A percentile compares a stretch with the other conserved stretches of the same genome.
These are phyloP conservation scores for Phymanthus crucifer DNA, from an alignment of 92 coral and sea anemone species.

Conservation along the genomic window DNA sequence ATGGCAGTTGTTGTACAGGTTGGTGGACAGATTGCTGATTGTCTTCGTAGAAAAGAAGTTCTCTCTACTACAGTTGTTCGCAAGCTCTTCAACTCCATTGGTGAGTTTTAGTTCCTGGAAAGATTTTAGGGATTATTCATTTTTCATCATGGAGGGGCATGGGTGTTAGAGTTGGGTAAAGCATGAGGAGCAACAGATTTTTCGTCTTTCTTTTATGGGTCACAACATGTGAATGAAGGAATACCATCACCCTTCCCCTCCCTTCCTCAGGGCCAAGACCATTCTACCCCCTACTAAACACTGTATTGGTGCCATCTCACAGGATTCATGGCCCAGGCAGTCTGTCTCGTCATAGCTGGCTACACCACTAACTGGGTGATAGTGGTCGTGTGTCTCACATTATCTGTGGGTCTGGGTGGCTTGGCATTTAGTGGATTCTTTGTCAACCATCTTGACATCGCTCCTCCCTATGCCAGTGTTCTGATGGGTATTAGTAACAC, in stretches of 20 bases:
- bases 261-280: no score
- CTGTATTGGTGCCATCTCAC: constrained; percentile 5
- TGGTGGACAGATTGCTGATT: constrained; percentile 84
- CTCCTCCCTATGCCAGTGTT: constrained; percentile 86
- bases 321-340: constrained; percentile 82
- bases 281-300: not conserved
- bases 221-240: no score
- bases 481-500: constrained; percentile 88
- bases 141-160: no score
- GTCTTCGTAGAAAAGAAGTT: constrained; percentile 54
- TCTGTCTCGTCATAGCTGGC: constrained; percentile 77
- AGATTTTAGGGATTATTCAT: no score
- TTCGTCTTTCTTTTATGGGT: no score
- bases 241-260: no score
- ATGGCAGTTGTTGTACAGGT: constrained; percentile 79
- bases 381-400: constrained; percentile 74
- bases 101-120: constrained; percentile 68
- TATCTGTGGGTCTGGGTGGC: constrained; percentile 94
- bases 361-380: constrained; percentile 70
- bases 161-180: no score
- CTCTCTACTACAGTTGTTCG: constrained; percentile 74
- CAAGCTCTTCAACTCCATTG: constrained; percentile 74
- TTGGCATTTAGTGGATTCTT: constrained; percentile 94
- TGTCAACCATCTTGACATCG: constrained; percentile 94
- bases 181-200: no score